A percentile compares a stretch with the other conserved stretches of the same genome.
Conservation (phyloP, 2,797 vertebrate species). For the Myotis myotis region DNA sequence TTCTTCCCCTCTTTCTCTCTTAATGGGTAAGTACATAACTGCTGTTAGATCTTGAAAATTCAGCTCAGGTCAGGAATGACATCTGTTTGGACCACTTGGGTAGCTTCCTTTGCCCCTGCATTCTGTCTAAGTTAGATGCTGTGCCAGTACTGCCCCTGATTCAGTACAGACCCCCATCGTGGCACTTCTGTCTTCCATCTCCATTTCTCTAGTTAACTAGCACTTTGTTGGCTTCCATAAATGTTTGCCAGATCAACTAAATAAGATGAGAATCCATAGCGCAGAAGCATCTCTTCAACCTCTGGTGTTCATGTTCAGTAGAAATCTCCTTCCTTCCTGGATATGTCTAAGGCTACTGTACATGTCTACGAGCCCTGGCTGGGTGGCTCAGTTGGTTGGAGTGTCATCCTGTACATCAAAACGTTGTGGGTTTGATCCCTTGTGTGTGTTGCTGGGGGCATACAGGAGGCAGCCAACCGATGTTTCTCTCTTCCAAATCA, state of each 20-base stretch:
- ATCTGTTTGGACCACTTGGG: background rate
- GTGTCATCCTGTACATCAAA: background rate
- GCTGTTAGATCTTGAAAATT: background rate
- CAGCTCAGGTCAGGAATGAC: background rate
- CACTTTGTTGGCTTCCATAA: background rate
- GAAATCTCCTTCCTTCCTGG: background rate
- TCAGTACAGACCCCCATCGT: background rate
- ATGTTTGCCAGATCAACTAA: background rate
- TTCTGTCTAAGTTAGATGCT: background rate
- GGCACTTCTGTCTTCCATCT: background rate
- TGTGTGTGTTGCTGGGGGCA: background rate
- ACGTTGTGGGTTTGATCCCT: background rate
- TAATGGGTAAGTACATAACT: background rate
- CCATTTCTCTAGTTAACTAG: background rate
- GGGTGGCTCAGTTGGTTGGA: background rate
- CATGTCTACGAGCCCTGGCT: background rate
- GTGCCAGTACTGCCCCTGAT: too few relatives aligned
- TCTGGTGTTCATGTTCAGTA: background rate
- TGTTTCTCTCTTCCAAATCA: background rate
- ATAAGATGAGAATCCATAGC: background rate
- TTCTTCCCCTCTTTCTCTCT: background rate
- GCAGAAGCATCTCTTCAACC: background rate
- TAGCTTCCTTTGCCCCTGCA: background rate
- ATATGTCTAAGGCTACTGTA: background rate
- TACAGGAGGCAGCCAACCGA: background rate